Evolutionary conservation across 2,113 vertebrate genomes (phyloP).

Genomic region (Silurus meridionalis): DNA sequence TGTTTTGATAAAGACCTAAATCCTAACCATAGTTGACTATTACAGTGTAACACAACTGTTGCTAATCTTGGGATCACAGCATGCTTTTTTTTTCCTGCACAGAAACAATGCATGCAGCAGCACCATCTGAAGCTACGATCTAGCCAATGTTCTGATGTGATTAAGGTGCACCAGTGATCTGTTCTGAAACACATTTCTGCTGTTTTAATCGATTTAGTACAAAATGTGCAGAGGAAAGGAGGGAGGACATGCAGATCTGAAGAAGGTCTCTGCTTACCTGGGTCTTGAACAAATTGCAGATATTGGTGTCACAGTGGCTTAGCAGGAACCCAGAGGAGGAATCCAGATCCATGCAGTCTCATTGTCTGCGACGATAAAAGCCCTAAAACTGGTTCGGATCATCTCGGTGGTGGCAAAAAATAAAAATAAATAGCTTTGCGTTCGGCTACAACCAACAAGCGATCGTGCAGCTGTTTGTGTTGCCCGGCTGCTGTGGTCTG

Average conservation of each 20-base stretch:
- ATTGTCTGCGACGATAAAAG: slow-evolving; percentile 15
- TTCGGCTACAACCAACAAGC: slow-evolving; percentile 32
- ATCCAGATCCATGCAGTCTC: slow-evolving; percentile 15
- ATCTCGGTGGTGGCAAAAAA: background rate
- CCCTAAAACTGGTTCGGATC: background rate
- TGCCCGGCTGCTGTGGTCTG: slow-evolving; percentile 14
- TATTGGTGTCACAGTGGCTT: background rate
- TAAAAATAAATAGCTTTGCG: slow-evolving; percentile 35
- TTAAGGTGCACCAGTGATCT: background rate
- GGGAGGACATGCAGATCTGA: background rate
- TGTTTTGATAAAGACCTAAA: too few relatives aligned
- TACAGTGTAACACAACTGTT: background rate
- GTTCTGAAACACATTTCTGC: background rate
- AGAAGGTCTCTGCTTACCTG: slow-evolving; percentile 24
- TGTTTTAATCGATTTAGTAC: background rate
- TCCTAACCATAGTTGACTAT: background rate
- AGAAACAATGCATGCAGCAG: background rate
- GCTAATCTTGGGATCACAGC: background rate
- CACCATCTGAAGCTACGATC: background rate
- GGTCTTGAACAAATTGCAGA: background rate
- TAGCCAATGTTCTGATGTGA: background rate
- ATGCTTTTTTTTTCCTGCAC: background rate
- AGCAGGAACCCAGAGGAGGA: slow-evolving; percentile 33
- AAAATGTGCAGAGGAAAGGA: background rate
- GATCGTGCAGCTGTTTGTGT: slow-evolving; percentile 50